A percentile compares a stretch with the other conserved stretches of the same genome.
These are phyloP conservation scores for Drosophila mimetica DNA, from an alignment of 2,888 invertebrate species.

Conservation along the genomic window DNA sequence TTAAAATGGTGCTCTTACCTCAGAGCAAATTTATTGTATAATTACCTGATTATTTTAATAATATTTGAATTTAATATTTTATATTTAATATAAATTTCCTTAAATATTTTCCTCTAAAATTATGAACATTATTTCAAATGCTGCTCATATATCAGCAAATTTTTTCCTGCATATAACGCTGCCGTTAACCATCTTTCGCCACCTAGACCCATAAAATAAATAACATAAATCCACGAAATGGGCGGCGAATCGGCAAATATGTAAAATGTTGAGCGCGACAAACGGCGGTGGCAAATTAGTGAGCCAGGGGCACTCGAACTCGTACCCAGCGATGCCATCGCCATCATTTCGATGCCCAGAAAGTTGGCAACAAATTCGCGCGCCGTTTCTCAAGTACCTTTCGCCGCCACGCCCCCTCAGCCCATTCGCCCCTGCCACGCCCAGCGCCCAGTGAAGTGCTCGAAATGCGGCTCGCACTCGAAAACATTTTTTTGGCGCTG, in stretches of 20 bases:
- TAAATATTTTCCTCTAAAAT: too few relatives aligned
- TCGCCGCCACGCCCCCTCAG: constrained; percentile 16
- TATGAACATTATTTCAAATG: too few relatives aligned
- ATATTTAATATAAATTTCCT: too few relatives aligned
- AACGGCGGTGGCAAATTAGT: constrained; percentile 38
- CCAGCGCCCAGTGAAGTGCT: constrained; percentile 39
- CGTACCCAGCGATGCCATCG: constrained; percentile 7
- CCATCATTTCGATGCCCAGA: constrained; percentile 43
- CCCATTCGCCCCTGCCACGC: neutral
- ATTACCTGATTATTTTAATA: too few relatives aligned
- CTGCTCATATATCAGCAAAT: too few relatives aligned
- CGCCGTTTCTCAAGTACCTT: constrained; percentile 61
- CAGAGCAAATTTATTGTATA: too few relatives aligned
- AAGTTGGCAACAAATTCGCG: constrained; percentile 78
- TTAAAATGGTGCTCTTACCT: too few relatives aligned
- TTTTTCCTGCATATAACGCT: too few relatives aligned
- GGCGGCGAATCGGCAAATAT: constrained; percentile 10
- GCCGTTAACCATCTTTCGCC: constrained; percentile 12
- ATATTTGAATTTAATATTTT: too few relatives aligned
- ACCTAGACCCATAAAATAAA: constrained; percentile 15
- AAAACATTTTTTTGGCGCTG: constrained; percentile 63
- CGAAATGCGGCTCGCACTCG: constrained; percentile 76
- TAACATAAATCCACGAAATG: constrained; percentile 29
- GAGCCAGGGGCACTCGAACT: constrained; percentile 29
- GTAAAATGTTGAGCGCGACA: constrained; percentile 37